A percentile compares a stretch with the other conserved stretches of the same genome.
These are phyloP conservation scores for Allophyes oxyacanthae DNA, from an alignment of 2,888 invertebrate species.

Conservation along the genomic window DNA sequence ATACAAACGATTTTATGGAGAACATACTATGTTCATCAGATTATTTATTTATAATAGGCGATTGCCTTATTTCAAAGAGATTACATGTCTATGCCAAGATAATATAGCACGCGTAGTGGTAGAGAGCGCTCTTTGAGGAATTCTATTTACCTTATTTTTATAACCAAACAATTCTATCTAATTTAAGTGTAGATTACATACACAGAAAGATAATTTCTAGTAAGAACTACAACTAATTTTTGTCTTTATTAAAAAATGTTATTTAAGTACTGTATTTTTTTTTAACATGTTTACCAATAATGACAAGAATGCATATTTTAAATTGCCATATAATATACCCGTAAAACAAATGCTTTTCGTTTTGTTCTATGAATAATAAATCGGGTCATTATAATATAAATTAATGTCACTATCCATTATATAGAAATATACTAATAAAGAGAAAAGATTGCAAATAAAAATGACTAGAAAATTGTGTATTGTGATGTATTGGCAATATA, in stretches of 20 bases:
- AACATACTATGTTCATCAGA: constrained; percentile 57
- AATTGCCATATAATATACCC: constrained; percentile 35
- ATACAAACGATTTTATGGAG: constrained; percentile 72
- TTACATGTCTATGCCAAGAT: constrained; percentile 59
- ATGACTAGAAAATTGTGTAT: constrained; percentile 59
- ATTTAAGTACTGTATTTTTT: constrained; percentile 29
- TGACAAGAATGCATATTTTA: constrained; percentile 17
- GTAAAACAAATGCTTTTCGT: constrained; percentile 28
- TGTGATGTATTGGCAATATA: constrained; percentile 54
- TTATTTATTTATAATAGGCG: constrained; percentile 53
- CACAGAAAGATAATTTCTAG: constrained; percentile 3
- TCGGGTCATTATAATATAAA: constrained; percentile 25
- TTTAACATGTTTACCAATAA: constrained; percentile 10
- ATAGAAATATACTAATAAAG: constrained; percentile 30
- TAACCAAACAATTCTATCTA: too few species aligned
- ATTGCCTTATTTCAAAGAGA: constrained; percentile 58
- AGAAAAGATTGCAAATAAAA: constrained; percentile 49
- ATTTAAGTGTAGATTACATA: too few species aligned
- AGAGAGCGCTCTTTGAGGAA: constrained; percentile 54
- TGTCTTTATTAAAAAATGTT: constrained; percentile 13
- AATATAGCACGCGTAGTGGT: constrained; percentile 56
- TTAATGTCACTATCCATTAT: constrained; percentile 32
- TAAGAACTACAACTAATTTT: constrained; percentile 18
- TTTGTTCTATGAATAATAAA: constrained; percentile 22
- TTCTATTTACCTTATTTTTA: constrained; percentile 15